Evolutionary conservation across 2,888 invertebrate genomes (phyloP), one percentile per base, ranked within the genome.

Genomic region (Nesidiocoris tenuis): DNA sequence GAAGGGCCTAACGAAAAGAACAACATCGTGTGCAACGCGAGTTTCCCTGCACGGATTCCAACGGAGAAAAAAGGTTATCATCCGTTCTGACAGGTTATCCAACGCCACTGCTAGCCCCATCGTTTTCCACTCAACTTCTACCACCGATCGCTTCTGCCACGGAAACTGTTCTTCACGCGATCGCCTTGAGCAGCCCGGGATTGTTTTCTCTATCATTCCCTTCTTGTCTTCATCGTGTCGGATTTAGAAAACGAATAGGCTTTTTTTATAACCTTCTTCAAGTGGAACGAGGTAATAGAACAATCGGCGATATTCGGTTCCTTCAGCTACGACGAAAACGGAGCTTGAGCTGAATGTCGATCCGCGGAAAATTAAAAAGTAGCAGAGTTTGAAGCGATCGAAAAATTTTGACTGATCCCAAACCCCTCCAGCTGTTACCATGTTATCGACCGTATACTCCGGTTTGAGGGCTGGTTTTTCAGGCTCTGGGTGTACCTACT

Each of bases 21-120:
- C 39, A 7, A 39, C 39, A 39, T n/a, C n/a, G n/a, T n/a, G n/a
- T 12, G 39, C 12, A 39, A 39, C 39, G 39, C 39, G 39, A 39
- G 39, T 39, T 39, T 7, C 39, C 39, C 39, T 39, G 39, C 39
- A 56, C 39, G 67, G 25, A 39, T 65, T 65, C 25, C 65, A 2
- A 63, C 22, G 39, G 65, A 23, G 56, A 18, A 59, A 70, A 70
- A 59, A 70, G 70, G 70, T 70, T 70, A 70, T 70, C 70, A 70
- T 70, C 70, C 65, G 57, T 70, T 25, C 24, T 70, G 70, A 70
- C 70, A 70, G 70, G 70, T 70, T 70, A 70, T 59, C 70, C 70
- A 19, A 18, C n/a, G 57, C 70, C 23, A 39, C 12, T 39, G 39
- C 39, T 39, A 7, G 39, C 39, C 39, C 39, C 39, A 39, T 12